Evolutionary conservation across 2,113 vertebrate species (phyloP), one percentile per base, ranked within the genome.

Genomic region (Galemys pyrenaicus): DNA sequence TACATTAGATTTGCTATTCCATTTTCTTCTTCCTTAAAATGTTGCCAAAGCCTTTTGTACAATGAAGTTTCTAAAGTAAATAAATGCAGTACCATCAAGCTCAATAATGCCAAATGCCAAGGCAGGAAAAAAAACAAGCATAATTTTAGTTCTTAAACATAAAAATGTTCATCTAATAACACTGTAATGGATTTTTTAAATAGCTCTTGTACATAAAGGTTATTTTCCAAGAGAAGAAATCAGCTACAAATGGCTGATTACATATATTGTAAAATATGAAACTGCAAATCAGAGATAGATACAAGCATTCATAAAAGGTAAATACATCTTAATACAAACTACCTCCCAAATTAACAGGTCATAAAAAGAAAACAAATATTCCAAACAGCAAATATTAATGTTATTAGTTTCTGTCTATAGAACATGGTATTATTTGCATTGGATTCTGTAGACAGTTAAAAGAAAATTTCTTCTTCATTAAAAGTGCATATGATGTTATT

Each of bases 221-320:
- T 81, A 10, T n/a, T 46, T 82, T 78, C 75, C 64, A 87, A 79
- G 73, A 84, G 44, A 89, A 67, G 20, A 2, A 78, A 49, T 78
- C 54, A 67, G 26, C 44, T 51, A 51, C 13, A 89, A 85, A 56
- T 1, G 26, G 24, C 8, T 78, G 28, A 39, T 78, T 70, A 13
- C 16, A 90, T 95, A 75, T 75, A 65, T 67, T 65, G 1, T 49
- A 91, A 92, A 91, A 51, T 65, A 2, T 62, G 12, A 85, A 84
- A 75, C 4, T 96, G 30, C n/a, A 88, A 84, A 74, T 92, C 78
- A 84, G 22, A 96, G 44, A 92, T 28, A 74, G 60, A 68, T 75
- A 7, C 9, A 85, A 84, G 12, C 39, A 67, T 75, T 93, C 17
- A 22, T 24, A 75, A 87, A 79, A 82, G 32, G 11, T 49, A 86